A percentile compares a stretch with the other conserved stretches of the same genome.
These are phyloP conservation scores for Anarhynchus alexandrinus DNA, from an alignment of 2,113 vertebrate genomes.

Conservation along the genomic window DNA sequence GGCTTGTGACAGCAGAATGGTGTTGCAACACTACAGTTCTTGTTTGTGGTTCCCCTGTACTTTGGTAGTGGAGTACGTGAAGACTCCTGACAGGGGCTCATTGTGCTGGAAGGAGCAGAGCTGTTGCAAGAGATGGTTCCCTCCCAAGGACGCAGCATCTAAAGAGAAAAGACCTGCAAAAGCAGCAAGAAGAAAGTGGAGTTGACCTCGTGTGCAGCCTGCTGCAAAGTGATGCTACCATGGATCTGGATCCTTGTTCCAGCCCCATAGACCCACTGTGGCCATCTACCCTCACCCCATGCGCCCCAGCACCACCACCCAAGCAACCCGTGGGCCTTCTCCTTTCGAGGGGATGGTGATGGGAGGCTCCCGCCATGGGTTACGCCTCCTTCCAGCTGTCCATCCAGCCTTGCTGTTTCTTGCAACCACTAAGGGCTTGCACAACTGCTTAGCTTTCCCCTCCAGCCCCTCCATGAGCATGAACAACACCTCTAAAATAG, in stretches of 20 bases:
- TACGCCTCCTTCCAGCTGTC: not conserved
- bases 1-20: not conserved
- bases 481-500: not conserved
- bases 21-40: constrained; percentile 5
- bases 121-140: not conserved
- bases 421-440: not conserved
- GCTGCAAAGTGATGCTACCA: not conserved
- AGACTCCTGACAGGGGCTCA: not conserved
- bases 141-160: not conserved
- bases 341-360: not conserved
- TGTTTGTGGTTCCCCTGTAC: not conserved
- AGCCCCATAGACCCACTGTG: not conserved
- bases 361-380: not conserved
- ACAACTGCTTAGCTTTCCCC: not conserved
- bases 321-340: not conserved
- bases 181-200: not conserved
- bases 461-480: not conserved
- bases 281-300: rapidly evolving
- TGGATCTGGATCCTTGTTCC: not conserved
- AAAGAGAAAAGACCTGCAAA: not conserved
- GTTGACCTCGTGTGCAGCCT: not conserved
- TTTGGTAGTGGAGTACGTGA: not conserved
- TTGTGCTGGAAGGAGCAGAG: not conserved
- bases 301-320: not conserved
- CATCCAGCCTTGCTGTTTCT: not conserved